Evolutionary conservation across 2,113 vertebrate species (phyloP).

Genomic region (Globicephala melas): DNA sequence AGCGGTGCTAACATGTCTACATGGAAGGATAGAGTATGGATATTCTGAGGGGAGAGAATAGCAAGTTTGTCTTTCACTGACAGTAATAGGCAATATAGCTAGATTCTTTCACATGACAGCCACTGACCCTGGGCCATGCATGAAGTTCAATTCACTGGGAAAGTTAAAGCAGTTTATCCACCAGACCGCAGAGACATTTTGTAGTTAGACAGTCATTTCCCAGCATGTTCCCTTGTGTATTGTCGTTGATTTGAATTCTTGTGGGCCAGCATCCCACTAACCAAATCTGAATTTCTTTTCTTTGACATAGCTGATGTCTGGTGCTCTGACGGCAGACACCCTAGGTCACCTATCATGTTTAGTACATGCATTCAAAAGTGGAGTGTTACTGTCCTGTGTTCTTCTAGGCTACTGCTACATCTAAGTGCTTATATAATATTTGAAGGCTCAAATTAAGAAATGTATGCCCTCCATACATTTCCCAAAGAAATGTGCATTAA

Average conservation of each 20-base stretch:
- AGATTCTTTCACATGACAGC: no score
- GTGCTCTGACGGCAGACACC: rapidly evolving
- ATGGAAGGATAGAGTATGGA: no score
- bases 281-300: not conserved
- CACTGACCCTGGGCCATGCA: not conserved
- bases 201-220: not conserved
- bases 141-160: not conserved
- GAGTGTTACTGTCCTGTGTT: not conserved
- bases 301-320: no score
- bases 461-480: not conserved
- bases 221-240: not conserved
- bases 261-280: not conserved
- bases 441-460: not conserved
- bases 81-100: not conserved
- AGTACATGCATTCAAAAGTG: not conserved
- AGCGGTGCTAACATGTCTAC: not conserved
- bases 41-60: not conserved
- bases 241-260: not conserved
- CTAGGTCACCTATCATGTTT: not conserved
- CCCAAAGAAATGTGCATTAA: not conserved
- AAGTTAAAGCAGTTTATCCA: no score
- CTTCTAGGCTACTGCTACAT: not conserved
- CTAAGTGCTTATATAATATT: not conserved
- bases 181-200: not conserved
- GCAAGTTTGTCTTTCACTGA: not conserved